Evolutionary conservation across 2,888 invertebrate genomes (phyloP).

Genomic region (Polyommatus iphigenia): DNA sequence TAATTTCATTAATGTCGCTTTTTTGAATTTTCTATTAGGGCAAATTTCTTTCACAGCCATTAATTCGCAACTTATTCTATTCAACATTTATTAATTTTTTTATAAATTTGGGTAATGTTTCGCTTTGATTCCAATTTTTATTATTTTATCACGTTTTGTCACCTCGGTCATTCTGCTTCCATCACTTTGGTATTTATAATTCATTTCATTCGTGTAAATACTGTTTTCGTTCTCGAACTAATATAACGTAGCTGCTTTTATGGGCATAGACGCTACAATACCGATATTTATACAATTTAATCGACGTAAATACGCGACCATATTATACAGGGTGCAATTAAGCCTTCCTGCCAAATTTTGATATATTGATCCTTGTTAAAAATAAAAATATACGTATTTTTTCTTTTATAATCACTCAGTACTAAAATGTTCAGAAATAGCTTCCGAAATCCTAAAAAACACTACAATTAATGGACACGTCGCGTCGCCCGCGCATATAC

Average conservation of each 20-base stretch:
- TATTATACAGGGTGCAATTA: background rate
- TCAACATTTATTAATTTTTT: constrained; percentile 50
- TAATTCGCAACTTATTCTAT: constrained; percentile 55
- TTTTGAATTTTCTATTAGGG: constrained; percentile 50
- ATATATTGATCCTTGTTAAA: no score
- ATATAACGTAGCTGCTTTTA: constrained; percentile 11
- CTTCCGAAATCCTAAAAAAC: no score
- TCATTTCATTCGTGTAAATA: constrained; percentile 42
- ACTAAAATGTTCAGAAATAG: no score
- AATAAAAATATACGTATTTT: no score
- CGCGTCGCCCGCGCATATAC: no score
- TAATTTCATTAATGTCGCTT: constrained; percentile 64
- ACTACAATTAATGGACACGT: no score
- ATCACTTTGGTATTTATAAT: constrained; percentile 47
- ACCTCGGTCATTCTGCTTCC: constrained; percentile 58
- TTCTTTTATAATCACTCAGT: no score
- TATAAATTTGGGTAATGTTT: constrained; percentile 76
- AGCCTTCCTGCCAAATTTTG: no score
- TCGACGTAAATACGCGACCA: background rate
- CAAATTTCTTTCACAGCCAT: constrained; percentile 54
- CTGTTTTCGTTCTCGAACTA: background rate
- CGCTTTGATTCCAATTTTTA: constrained; percentile 74
- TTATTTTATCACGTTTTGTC: constrained; percentile 53
- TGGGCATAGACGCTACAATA: constrained; percentile 12
- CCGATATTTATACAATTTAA: background rate